Base-by-base conservation (phyloP, 2,113 vertebrate species). In the Papio anubis region DNA sequence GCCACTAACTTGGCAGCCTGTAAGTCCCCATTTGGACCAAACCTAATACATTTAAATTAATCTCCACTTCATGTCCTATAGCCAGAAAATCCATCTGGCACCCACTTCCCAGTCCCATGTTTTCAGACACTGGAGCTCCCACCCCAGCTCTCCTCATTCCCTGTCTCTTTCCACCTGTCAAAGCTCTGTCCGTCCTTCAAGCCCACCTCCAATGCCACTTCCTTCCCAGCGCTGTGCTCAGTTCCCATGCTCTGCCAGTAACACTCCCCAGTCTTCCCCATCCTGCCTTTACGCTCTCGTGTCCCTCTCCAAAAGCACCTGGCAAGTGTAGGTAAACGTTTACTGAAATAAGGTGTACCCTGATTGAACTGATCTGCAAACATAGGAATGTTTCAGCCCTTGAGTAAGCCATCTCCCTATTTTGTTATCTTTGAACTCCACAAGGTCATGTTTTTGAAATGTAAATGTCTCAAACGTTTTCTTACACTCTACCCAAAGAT, bases 201-300 rank as follows among this genome's bases (percentile, higher is more conserved):
- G 30, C 38, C 40, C 30, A 50, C 13, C 30, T 27, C 48, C n/a
- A 35, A 0, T 1, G 5, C 59, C 38, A 30, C 27, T 21, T 30
- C 45, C 38, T 57, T 18, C 27, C 32, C 40, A 30, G 1, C 6
- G 40, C 52, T 43, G 32, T 2, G 30, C 43, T 45, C 45, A 0
- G 0, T 43, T 13, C 27, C 64, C 38, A 43, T 0, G 2, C 1
- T n/a, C 4, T 30, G 38, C 43, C 57, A 66, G 75, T 32, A 81
- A 7, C 18, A 3, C 57, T 4, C 6, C 17, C 45, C 80, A 5
- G 0, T 17, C 25, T n/a, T 32, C 86, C 25, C 52, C 8, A 6
- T 3, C 59, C 21, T 2, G 0, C 45, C 38, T 35, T 35, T 38
- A 20, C 2, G 5, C 16, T 21, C 35, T 73, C 78, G 2, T 7